These are phyloP conservation scores for Aphelenchoides avenae DNA, from an alignment of 1,140 invertebrate species.

Conservation along the genomic window DNA sequence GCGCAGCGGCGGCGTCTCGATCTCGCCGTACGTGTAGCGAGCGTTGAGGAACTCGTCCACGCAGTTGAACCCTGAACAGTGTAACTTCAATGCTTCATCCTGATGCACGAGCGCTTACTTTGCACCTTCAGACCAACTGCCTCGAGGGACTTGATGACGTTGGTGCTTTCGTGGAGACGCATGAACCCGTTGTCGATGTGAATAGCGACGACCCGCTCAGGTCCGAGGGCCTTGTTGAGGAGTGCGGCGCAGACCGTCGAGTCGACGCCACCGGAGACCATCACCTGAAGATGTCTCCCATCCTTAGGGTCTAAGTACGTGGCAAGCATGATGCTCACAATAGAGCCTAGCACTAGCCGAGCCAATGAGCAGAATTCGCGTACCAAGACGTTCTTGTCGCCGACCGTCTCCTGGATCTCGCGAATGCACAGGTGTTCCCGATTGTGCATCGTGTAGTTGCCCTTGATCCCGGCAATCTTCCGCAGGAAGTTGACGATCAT, in stretches of 20 bases:
- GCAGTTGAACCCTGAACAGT: constrained; percentile 48
- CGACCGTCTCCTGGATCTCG: constrained; percentile 83
- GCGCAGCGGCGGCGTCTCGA: constrained; percentile 69
- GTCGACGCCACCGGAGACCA: constrained; percentile 80
- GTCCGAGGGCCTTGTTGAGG: constrained; percentile 76
- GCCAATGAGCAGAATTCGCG: too few relatives aligned
- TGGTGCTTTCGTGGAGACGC: constrained; percentile 85
- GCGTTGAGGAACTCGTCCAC: constrained; percentile 47
- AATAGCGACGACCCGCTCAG: constrained; percentile 84
- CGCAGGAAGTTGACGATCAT: constrained; percentile 94
- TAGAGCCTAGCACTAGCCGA: too few relatives aligned
- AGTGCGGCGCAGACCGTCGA: constrained; percentile 95
- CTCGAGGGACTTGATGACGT: constrained; percentile 78
- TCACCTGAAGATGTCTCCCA: constrained; percentile 26
- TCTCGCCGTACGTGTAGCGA: constrained; percentile 4
- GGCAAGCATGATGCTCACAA: neutral
- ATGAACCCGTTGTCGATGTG: constrained; percentile 98
- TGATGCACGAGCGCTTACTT: constrained; percentile 62
- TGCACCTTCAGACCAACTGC: constrained; percentile 80
- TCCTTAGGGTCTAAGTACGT: neutral
- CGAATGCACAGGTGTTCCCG: constrained; percentile 86
- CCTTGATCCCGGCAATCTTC: constrained; percentile 77
- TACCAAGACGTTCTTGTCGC: constrained; percentile 86
- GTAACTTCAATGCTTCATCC: too few relatives aligned
- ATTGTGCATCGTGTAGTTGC: constrained; percentile 80